Evolutionary conservation across 2,888 invertebrate species (phyloP).

Genomic region (Hyposoter didymator): DNA sequence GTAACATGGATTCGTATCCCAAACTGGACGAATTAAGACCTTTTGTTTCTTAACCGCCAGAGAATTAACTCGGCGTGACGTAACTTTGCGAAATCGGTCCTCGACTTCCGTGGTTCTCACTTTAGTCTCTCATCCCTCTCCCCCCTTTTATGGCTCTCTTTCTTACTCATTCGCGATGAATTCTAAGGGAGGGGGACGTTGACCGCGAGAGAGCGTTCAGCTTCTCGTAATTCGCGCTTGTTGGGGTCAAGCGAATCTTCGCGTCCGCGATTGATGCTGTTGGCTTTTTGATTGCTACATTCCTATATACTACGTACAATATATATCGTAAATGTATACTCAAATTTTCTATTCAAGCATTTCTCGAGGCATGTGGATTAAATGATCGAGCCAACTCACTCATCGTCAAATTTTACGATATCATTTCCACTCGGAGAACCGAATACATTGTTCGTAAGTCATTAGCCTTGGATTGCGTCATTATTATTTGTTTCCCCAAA

Average conservation of each 20-base stretch:
- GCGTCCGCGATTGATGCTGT: conserved; percentile 52
- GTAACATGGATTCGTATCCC: not conserved
- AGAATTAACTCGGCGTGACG: conserved; percentile 54
- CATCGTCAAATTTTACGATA: conserved; percentile 13
- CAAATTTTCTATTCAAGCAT: conserved; percentile 34
- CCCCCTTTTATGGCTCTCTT: conserved; percentile 6
- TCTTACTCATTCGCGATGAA: conserved; percentile 38
- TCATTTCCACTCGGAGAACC: not conserved
- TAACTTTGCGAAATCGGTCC: conserved; percentile 59
- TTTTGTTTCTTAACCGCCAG: conserved; percentile 21
- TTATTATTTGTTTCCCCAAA: not conserved
- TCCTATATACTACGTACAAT: not conserved
- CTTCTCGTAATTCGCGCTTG: conserved; percentile 71
- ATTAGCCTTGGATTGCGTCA: conserved; percentile 5
- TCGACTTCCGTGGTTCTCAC: conserved; percentile 63
- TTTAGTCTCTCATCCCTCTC: conserved; percentile 18
- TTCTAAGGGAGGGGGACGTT: conserved; percentile 35
- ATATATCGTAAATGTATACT: not conserved
- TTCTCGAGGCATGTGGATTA: conserved; percentile 4
- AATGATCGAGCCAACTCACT: not conserved
- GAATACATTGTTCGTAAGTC: conserved; percentile 21
- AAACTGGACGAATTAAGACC: not conserved
- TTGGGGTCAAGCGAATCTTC: conserved; percentile 76
- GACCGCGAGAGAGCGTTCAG: conserved; percentile 48
- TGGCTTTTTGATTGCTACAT: conserved; percentile 67